Evolutionary conservation across 2,113 vertebrate species (phyloP).

Genomic region (Trogon surrucura): DNA sequence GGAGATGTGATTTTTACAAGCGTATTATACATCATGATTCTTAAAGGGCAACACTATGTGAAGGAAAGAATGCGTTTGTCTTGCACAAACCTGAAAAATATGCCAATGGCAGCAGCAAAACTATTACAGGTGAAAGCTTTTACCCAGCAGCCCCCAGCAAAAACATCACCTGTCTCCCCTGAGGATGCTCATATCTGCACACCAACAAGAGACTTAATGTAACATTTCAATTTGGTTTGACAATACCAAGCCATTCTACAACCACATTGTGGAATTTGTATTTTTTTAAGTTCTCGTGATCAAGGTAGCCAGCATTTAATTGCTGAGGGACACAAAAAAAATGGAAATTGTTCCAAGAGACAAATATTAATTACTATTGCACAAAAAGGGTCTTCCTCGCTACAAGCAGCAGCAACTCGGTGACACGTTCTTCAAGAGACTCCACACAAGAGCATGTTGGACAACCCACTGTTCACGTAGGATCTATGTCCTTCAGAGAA

Average conservation of each 20-base stretch:
- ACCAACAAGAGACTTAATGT: not conserved
- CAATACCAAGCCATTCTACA: not conserved
- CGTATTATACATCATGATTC: not conserved
- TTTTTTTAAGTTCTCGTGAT: not conserved
- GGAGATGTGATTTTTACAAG: conserved; percentile 28
- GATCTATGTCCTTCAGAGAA: not conserved
- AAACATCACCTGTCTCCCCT: not conserved
- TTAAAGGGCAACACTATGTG: not conserved
- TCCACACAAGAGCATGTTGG: not conserved
- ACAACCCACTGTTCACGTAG: not conserved
- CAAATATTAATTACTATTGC: not conserved
- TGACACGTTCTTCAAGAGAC: not conserved
- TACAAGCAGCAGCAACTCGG: not conserved
- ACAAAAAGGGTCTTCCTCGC: not conserved
- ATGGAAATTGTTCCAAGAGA: not conserved
- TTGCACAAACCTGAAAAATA: not conserved
- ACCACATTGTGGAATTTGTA: not conserved
- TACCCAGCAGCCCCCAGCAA: not conserved
- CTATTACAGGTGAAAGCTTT: not conserved
- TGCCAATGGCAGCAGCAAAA: not conserved
- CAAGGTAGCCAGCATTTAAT: not conserved
- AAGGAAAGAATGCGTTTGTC: not conserved
- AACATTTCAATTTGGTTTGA: not conserved
- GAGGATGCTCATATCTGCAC: not conserved
- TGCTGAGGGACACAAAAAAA: rapidly evolving